phyloP scores from a whole-genome alignment of 2,797 vertebrate species.

The Mastacembelus armatus region DNA sequence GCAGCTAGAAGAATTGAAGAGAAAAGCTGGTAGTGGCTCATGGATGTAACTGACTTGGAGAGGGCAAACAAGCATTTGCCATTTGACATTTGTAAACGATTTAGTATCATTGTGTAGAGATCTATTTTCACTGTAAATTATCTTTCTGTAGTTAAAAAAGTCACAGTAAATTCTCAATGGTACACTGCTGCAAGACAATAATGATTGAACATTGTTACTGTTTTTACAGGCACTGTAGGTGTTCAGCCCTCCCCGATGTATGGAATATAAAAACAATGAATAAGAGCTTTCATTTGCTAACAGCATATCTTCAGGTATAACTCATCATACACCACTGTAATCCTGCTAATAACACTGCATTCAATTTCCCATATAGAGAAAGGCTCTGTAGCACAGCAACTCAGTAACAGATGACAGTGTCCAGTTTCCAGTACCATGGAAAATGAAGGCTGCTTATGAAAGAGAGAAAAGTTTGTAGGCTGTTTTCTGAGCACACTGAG shows the following conservation, averaged over 20 bases:
- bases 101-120: not conserved
- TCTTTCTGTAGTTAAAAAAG: not conserved
- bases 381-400: conserved; percentile 47
- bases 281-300: conserved; percentile 18
- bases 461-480: conserved; percentile 64
- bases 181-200: not conserved
- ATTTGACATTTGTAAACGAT: too few species aligned
- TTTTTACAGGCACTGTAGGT: not conserved
- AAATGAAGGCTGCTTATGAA: conserved; percentile 71
- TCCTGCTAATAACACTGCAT: conserved; percentile 21
- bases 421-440: conserved; percentile 77
- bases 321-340: conserved; percentile 28
- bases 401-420: conserved; percentile 75
- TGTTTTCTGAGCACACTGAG: conserved; percentile 54
- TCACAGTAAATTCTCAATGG: not conserved
- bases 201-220: not conserved
- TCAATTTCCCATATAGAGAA: conserved; percentile 49
- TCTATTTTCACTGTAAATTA: not conserved
- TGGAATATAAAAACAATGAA: conserved; percentile 24
- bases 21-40: not conserved
- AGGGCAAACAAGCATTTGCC: too few species aligned
- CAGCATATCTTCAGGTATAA: conserved; percentile 29
- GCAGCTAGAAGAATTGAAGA: not conserved
- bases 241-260: too few species aligned
- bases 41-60: not conserved